These are phyloP conservation scores for Pachliopta kotzebuea DNA, from an alignment of 2,888 invertebrate species.

Conservation along the genomic window DNA sequence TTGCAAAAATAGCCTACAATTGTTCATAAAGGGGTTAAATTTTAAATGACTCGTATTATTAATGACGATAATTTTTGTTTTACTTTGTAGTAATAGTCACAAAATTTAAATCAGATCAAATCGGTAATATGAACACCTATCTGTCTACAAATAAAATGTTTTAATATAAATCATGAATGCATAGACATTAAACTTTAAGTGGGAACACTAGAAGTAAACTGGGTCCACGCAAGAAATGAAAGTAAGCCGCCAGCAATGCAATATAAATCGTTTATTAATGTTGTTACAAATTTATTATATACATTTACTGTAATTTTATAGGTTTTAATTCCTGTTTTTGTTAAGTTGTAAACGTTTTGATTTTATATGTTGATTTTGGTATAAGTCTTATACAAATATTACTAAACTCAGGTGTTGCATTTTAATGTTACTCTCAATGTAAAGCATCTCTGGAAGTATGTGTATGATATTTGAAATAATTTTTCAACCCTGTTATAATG, in stretches of 20 bases:
- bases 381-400: no score
- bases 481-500: not conserved
- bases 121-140: no score
- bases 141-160: no score
- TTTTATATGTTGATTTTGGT: not conserved
- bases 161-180: not conserved
- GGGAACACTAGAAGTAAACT: slow-evolving; percentile 44
- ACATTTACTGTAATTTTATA: not conserved
- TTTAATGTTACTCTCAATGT: no score
- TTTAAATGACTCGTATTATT: no score
- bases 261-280: not conserved
- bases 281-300: not conserved
- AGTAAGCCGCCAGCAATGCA: slow-evolving; percentile 51
- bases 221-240: slow-evolving; percentile 76
- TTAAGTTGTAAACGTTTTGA: not conserved
- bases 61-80: no score
- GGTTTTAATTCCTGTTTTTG: not conserved
- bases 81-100: no score
- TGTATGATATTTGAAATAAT: not conserved
- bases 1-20: no score
- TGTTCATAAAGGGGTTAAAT: no score
- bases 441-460: no score
- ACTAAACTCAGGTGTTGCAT: no score
- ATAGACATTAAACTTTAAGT: not conserved
- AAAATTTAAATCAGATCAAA: no score